These are phyloP conservation scores for Beroe ovata DNA, from an alignment of 37 sponge, comb jelly and placozoan genomes.

Conservation along the genomic window DNA sequence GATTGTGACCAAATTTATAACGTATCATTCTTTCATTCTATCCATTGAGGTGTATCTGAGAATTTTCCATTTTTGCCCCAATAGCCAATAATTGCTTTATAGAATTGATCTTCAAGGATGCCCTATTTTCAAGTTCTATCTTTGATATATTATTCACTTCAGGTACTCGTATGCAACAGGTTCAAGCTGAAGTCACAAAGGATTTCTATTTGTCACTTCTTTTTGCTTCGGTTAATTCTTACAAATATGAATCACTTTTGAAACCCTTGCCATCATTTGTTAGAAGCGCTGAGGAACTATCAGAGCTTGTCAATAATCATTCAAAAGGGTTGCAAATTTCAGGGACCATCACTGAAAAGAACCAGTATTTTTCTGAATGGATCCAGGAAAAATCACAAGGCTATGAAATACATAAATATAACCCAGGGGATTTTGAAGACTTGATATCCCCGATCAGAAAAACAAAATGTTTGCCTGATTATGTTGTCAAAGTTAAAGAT, in stretches of 20 bases:
- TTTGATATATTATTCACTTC: too few relatives aligned
- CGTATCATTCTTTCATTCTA: too few relatives aligned
- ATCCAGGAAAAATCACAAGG: neutral
- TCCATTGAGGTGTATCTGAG: too few relatives aligned
- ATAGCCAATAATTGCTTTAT: too few relatives aligned
- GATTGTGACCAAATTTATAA: too few relatives aligned
- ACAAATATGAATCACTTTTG: neutral
- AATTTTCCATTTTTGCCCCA: too few relatives aligned
- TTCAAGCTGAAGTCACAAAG: neutral
- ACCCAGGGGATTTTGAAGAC: neutral
- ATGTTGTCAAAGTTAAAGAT: neutral
- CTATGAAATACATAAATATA: neutral
- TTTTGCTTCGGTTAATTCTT: constrained; percentile 19
- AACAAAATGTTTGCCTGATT: neutral
- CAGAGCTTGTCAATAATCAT: neutral
- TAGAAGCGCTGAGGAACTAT: neutral
- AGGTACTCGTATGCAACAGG: too few relatives aligned
- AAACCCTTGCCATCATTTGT: constrained; percentile 19
- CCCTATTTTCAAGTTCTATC: too few relatives aligned
- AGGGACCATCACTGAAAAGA: neutral
- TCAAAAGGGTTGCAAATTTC: neutral
- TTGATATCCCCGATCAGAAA: neutral
- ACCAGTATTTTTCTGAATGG: constrained; percentile 2
- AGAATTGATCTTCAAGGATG: too few relatives aligned
- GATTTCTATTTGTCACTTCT: constrained; percentile 20